Base-by-base conservation (phyloP, 2,797 vertebrate species). In the Fistularia commersonii region DNA sequence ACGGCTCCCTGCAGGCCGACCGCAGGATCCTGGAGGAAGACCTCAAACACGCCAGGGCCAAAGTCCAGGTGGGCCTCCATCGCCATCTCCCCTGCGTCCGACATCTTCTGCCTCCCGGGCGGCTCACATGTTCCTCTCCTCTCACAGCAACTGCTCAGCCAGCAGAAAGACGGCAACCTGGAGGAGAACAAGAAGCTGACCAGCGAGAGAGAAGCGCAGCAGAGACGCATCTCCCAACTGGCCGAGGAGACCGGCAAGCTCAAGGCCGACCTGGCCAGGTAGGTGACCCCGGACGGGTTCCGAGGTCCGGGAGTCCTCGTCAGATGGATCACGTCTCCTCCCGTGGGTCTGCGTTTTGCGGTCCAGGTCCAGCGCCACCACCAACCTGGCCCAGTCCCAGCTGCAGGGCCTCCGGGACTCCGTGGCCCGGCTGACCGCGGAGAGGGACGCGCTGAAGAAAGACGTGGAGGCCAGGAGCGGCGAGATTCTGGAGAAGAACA, bases 1-100 rank as follows among this genome's bases (percentile, higher is more conserved):
- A 93, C 1, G 92, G 94, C 8, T 93, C 94, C 85, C 76, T 99
- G 38, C 95, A 97, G 81, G 95, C 96, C 0, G 96, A 99, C 57
- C 98, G 96, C 65, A 96, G 93, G 58, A 79, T 99, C 1, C 72
- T 98, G 52, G 97, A 99, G 72, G 95, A 98, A n/a, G 97, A 99
- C 67, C 81, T 98, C 14, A 98, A 94, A 74, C 95, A 95, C 33
- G 93, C 91, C 92, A 97, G 93, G 79, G 76, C 90, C 47, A 92
- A 92, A 57, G 91, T 90, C 49, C 96, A 98, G 81, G 81, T 87
- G 67, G 39, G 7, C 14, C 34, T 7, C 34, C 31, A 11, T 15
- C 8, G 4, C 11, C 1, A 3, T 31, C 36, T 10, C 36, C 6
- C 6, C 6, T 1, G 11, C 13, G 8, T 41, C 39, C 39, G 11